phyloP scores from a whole-genome alignment of 2,888 invertebrate species.

The Yponomeuta sedellus region DNA sequence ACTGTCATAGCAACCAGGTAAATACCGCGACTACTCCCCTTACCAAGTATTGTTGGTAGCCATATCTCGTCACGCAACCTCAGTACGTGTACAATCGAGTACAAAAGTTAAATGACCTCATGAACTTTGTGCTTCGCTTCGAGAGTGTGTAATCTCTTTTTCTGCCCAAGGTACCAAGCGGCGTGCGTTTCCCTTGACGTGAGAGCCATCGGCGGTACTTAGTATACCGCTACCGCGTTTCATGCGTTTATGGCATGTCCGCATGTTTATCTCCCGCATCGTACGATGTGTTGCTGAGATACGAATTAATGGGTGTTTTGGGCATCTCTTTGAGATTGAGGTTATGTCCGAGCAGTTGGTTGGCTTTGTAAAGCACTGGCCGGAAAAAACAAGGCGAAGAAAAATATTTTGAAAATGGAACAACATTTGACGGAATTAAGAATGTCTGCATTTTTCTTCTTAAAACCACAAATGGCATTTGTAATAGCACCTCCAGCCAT shows the following conservation, averaged over 20 bases:
- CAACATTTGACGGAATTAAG: neutral
- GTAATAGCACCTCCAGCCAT: neutral
- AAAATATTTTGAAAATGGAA: neutral
- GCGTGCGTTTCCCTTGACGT: constrained; percentile 33
- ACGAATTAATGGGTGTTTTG: neutral
- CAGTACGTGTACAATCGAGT: neutral
- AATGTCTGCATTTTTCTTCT: too few species aligned
- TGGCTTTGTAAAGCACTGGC: neutral
- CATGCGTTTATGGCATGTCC: constrained; percentile 33
- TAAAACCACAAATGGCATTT: neutral
- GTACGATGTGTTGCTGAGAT: constrained; percentile 10
- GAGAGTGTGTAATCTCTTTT: neutral
- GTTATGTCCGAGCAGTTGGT: neutral
- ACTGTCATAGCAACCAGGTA: neutral
- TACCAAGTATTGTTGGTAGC: neutral
- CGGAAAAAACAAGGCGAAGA: neutral
- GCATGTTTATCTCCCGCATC: constrained; percentile 14
- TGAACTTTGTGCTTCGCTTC: neutral
- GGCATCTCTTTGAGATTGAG: neutral
- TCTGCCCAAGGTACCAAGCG: neutral
- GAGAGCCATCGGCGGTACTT: constrained; percentile 51
- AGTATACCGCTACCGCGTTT: constrained; percentile 64
- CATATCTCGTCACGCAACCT: neutral
- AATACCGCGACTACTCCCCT: neutral
- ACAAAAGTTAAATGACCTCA: neutral